A percentile compares a stretch with the other conserved stretches of the same genome.
Evolutionary conservation across 2,113 vertebrate species (phyloP).

Genomic region (Nicator chloris): DNA sequence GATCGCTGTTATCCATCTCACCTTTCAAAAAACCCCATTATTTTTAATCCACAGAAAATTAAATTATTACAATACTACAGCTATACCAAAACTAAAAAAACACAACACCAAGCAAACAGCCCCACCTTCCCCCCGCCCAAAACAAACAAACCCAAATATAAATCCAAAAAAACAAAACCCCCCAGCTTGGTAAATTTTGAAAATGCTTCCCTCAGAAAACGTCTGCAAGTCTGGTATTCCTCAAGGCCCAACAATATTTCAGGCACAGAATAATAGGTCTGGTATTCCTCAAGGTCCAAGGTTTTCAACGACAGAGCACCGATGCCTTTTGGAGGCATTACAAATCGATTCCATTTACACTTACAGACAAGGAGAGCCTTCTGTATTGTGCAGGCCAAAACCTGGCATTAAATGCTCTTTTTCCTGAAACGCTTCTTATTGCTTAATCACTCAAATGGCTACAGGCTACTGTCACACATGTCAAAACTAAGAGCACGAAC

Average conservation of each 20-base stretch:
- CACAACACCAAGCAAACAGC: background rate
- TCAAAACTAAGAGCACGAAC: background rate
- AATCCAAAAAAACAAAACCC: background rate
- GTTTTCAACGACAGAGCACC: background rate
- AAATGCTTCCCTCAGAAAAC: background rate
- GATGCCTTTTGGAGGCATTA: background rate
- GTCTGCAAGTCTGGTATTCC: background rate
- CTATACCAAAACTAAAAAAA: background rate
- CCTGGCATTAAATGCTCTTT: background rate
- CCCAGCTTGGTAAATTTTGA: background rate
- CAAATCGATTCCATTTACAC: background rate
- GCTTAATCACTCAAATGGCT: background rate
- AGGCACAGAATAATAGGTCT: constrained; percentile 6
- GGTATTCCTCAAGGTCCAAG: constrained; percentile 24
- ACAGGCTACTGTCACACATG: constrained; percentile 5
- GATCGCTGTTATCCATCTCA: background rate
- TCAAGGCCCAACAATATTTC: background rate
- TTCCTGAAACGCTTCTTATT: background rate
- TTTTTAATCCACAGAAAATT: background rate
- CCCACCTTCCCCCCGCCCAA: too few relatives aligned
- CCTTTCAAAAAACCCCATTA: background rate
- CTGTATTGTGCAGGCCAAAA: background rate
- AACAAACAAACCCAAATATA: background rate
- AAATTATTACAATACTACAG: background rate
- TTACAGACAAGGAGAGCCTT: background rate